Conservation (phyloP, 2,888 invertebrate species). For the Halocaridina rubra region DNA sequence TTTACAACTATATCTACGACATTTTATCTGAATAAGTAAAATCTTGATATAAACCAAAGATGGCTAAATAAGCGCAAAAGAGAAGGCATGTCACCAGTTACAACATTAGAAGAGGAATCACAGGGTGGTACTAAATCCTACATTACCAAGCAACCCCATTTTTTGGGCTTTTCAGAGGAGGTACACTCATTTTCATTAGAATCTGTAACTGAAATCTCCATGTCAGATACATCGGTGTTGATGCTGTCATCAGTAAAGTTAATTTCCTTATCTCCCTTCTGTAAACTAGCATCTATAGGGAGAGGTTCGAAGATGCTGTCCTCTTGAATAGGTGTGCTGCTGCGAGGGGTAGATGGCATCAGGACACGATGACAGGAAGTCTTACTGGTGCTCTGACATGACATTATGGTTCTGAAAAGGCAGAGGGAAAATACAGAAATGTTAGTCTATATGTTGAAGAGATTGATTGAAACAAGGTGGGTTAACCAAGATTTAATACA, state of each 20-base stretch:
- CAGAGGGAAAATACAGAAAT: no score
- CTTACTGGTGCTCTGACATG: not conserved
- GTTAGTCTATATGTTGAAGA: no score
- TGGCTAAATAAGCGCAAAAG: no score
- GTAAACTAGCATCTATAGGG: not conserved
- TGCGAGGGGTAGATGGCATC: not conserved
- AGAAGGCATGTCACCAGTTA: no score
- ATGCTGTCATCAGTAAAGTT: not conserved
- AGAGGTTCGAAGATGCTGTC: not conserved
- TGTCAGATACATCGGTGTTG: not conserved
- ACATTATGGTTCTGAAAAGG: not conserved
- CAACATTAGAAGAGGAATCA: not conserved
- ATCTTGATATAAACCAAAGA: no score
- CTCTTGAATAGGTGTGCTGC: conserved; percentile 24
- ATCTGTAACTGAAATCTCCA: not conserved
- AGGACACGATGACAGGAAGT: not conserved
- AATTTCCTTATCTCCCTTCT: not conserved
- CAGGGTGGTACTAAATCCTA: not conserved
- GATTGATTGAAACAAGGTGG: no score
- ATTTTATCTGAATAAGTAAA: no score
- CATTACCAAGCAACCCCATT: not conserved
- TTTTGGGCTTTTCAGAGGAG: not conserved
- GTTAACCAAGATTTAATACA: no score
- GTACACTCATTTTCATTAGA: not conserved
- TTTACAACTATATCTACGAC: no score